A percentile compares a stretch with the other conserved stretches of the same genome.
Conservation (phyloP, 1,140 invertebrate species). For the Trichogramma pretiosum region DNA sequence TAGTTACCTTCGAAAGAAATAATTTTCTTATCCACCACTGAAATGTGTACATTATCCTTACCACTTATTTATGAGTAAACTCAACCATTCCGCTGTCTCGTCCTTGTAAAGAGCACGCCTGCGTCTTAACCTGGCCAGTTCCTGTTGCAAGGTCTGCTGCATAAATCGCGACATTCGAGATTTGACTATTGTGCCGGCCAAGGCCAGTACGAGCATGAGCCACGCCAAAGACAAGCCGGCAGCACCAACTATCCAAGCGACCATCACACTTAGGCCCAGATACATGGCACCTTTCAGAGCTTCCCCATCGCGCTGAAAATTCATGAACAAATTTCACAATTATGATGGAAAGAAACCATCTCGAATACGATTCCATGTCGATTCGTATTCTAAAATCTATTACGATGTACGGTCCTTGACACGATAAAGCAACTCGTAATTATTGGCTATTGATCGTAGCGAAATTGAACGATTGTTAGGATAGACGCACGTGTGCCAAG, state of each 20-base stretch:
- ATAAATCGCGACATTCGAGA: conserved; percentile 30
- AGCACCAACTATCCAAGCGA: conserved; percentile 36
- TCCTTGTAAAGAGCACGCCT: conserved; percentile 44
- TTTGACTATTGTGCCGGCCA: conserved; percentile 31
- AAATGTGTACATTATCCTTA: conserved; percentile 25
- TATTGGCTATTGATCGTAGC: too few relatives aligned
- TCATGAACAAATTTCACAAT: conserved; percentile 10
- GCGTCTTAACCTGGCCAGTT: conserved; percentile 39
- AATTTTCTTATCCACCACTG: neutral
- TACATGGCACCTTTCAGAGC: conserved; percentile 27
- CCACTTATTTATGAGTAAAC: conserved; percentile 48
- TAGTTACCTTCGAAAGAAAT: neutral
- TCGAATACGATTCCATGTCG: neutral
- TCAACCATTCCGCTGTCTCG: conserved; percentile 51
- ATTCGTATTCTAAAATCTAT: neutral
- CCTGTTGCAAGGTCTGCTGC: conserved; percentile 30
- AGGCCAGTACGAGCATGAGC: conserved; percentile 33
- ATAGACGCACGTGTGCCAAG: too few relatives aligned
- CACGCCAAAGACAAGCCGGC: conserved; percentile 36
- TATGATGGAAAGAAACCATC: neutral
- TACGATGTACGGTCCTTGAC: too few relatives aligned
- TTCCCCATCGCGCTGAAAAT: conserved; percentile 31
- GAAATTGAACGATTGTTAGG: too few relatives aligned
- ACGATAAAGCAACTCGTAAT: too few relatives aligned
- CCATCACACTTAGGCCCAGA: conserved; percentile 25